These are phyloP conservation scores for Stigmatopora argus DNA, from an alignment of 2,113 vertebrate genomes.

Conservation along the genomic window DNA sequence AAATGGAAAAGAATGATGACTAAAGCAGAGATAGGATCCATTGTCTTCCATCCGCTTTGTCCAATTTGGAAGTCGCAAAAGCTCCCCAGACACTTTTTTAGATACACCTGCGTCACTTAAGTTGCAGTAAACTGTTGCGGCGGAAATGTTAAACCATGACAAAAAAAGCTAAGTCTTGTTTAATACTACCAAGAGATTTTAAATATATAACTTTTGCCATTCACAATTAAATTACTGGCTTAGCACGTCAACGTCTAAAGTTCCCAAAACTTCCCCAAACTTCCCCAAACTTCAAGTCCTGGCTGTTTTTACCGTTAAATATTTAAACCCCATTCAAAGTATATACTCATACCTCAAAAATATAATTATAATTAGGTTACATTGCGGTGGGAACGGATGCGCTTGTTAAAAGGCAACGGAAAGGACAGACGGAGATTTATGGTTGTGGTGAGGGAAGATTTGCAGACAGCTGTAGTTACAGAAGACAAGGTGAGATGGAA, in stretches of 20 bases:
- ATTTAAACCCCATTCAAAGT: no score
- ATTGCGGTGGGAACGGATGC: neutral
- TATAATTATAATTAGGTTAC: no score
- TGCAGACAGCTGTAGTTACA: neutral
- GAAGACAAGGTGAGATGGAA: neutral
- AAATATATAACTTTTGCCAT: no score
- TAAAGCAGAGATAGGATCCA: slow-evolving; percentile 40
- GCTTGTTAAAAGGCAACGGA: neutral
- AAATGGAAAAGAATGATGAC: slow-evolving; percentile 37
- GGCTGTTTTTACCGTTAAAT: no score
- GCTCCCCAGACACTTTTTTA: neutral
- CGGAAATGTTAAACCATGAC: no score
- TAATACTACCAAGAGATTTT: no score
- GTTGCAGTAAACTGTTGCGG: neutral
- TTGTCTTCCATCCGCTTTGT: slow-evolving; percentile 8
- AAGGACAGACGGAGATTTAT: neutral
- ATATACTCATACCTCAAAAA: no score
- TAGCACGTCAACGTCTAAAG: no score
- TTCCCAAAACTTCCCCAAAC: no score
- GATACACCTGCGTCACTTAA: neutral
- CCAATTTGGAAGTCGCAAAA: neutral
- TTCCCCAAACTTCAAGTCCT: no score
- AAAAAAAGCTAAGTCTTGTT: neutral
- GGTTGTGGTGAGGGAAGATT: neutral
- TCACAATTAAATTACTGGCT: no score